Evolutionary conservation across 1,140 invertebrate species (phyloP).

Genomic region (Paracyclopina nana): DNA sequence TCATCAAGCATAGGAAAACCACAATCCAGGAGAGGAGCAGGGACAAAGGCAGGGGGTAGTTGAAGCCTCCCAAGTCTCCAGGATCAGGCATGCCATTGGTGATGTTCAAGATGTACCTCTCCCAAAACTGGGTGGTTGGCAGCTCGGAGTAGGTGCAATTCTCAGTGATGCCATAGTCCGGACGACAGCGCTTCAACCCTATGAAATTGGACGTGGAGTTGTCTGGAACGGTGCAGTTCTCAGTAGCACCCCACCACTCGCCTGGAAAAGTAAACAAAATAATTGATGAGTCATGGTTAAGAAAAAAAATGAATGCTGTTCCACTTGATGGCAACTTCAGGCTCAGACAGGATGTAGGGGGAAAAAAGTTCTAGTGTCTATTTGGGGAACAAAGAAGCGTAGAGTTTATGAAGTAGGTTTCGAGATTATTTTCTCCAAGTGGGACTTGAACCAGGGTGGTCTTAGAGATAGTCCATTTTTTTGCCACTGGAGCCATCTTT

Average conservation of each 20-base stretch:
- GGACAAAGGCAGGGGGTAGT: constrained; percentile 36
- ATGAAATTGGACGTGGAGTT: background rate
- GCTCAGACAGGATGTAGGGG: no score
- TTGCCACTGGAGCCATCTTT: no score
- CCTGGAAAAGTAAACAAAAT: background rate
- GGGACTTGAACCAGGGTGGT: no score
- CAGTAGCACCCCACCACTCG: constrained; percentile 2
- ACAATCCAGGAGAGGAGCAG: constrained; percentile 36
- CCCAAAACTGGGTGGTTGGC: constrained; percentile 2
- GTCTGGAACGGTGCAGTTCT: constrained; percentile 3
- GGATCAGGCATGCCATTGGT: constrained; percentile 3
- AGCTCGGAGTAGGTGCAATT: constrained; percentile 2
- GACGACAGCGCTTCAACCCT: background rate
- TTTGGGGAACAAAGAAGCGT: no score
- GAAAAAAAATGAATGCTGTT: no score
- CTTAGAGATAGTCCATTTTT: no score
- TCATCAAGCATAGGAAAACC: constrained; percentile 37
- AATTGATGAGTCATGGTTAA: no score
- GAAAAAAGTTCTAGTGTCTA: no score
- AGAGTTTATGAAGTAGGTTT: no score
- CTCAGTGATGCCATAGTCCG: background rate
- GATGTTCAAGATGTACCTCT: constrained; percentile 9
- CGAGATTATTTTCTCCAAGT: no score
- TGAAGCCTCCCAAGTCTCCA: constrained; percentile 27
- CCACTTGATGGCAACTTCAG: no score